Conservation (phyloP, 2,888 invertebrate genomes). For the Sepiola atlantica region DNA sequence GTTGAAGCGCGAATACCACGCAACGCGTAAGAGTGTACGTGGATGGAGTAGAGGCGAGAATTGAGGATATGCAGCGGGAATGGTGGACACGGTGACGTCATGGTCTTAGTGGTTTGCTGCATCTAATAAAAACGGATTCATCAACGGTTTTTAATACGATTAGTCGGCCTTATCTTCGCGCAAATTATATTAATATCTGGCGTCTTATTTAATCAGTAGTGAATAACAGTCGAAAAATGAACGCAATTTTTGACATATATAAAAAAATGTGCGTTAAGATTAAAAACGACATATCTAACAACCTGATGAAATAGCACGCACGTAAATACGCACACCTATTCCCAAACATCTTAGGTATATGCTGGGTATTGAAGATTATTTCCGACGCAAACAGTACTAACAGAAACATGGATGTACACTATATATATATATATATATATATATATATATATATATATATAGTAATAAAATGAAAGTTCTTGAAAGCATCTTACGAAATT, state of each 20-base stretch:
- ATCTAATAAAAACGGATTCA: neutral
- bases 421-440: too few relatives aligned
- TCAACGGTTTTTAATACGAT: constrained; percentile 16
- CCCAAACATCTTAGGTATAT: too few relatives aligned
- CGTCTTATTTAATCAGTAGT: constrained; percentile 7
- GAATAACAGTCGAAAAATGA: neutral
- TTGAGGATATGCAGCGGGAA: neutral
- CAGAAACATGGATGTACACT: too few relatives aligned
- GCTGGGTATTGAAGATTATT: too few relatives aligned
- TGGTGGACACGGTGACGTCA: neutral
- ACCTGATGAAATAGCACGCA: neutral
- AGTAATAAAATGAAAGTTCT: too few relatives aligned
- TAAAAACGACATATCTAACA: neutral
- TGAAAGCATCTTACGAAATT: too few relatives aligned
- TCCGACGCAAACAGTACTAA: too few relatives aligned
- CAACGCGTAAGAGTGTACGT: too few relatives aligned
- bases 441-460: too few relatives aligned
- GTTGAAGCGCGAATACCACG: too few relatives aligned
- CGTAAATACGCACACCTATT: too few relatives aligned
- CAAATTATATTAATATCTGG: neutral
- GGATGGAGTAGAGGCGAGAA: too few relatives aligned
- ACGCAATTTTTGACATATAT: neutral
- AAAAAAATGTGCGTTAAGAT: neutral
- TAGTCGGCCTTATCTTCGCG: neutral
- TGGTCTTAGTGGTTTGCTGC: neutral